Percentiles rank a stretch among this genome's conserved stretches.
Conservation (phyloP, 1,140 invertebrate species). For the Ceratosolen solmsi region DNA sequence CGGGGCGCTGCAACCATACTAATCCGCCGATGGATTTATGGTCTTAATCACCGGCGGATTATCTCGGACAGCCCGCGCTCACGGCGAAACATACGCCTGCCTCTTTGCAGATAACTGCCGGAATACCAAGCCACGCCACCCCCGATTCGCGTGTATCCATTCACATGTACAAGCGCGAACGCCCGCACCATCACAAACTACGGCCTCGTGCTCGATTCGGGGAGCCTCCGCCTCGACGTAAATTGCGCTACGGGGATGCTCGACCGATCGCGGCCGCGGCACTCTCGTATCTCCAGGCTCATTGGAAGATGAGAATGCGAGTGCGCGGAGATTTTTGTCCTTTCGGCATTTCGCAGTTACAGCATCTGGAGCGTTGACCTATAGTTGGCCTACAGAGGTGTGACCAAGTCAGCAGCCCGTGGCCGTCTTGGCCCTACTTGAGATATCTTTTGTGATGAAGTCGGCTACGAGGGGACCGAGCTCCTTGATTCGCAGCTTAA, state of each 20-base stretch:
- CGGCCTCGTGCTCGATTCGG: not conserved
- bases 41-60: conserved; percentile 79
- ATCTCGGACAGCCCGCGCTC: conserved; percentile 71
- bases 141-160: not conserved
- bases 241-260: not conserved
- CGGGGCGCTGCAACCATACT: conserved; percentile 70
- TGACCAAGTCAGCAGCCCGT: no score
- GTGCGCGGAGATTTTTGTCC: not conserved
- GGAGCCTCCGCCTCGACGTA: no score
- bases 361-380: not conserved
- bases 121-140: conserved; percentile 51
- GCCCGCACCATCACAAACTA: not conserved
- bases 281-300: not conserved
- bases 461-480: no score
- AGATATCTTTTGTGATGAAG: no score
- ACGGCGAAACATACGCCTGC: conserved; percentile 70
- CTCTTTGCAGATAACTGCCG: conserved; percentile 72
- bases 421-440: no score
- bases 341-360: no score
- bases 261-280: not conserved
- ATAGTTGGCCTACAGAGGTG: no score
- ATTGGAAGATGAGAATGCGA: not conserved
- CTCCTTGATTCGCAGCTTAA: no score
- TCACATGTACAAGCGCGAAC: not conserved
- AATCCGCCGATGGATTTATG: conserved; percentile 77